phyloP scores from a whole-genome alignment of 2,797 vertebrate species.

The Channallabes apus region DNA sequence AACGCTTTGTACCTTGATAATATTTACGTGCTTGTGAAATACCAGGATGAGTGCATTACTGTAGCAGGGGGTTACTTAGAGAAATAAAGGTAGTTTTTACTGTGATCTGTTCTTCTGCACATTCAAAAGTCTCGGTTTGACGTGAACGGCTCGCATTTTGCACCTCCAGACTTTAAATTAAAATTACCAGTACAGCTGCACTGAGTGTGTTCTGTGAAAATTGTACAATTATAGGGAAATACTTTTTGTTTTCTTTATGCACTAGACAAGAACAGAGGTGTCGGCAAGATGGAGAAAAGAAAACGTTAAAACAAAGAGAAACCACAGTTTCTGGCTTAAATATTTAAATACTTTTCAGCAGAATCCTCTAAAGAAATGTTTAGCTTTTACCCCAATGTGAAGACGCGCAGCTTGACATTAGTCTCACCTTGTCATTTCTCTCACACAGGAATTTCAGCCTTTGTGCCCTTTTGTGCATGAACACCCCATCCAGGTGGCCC shows the following conservation, averaged over 20 bases:
- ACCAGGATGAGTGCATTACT: too few relatives aligned
- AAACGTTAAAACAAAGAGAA: background rate
- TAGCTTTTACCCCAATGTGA: background rate
- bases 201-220: background rate
- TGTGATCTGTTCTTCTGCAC: too few relatives aligned
- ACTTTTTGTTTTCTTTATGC: background rate
- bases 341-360: background rate
- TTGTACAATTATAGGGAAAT: background rate
- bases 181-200: background rate
- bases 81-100: too few relatives aligned
- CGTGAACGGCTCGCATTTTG: too few relatives aligned
- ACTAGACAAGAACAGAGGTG: background rate
- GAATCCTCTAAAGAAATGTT: background rate
- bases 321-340: background rate
- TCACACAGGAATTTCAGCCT: constrained; percentile 92
- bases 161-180: background rate
- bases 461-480: constrained; percentile 94
- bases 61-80: too few relatives aligned
- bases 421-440: constrained; percentile 78
- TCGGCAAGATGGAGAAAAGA: background rate
- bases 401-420: background rate
- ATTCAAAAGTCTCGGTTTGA: too few relatives aligned
- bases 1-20: too few relatives aligned
- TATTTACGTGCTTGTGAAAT: too few relatives aligned
- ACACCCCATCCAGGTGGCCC: constrained; percentile 88